Percentiles rank a stretch among this genome's conserved stretches.
phyloP scores from a whole-genome alignment of 2,113 vertebrate species.

The Chionomys nivalis region DNA sequence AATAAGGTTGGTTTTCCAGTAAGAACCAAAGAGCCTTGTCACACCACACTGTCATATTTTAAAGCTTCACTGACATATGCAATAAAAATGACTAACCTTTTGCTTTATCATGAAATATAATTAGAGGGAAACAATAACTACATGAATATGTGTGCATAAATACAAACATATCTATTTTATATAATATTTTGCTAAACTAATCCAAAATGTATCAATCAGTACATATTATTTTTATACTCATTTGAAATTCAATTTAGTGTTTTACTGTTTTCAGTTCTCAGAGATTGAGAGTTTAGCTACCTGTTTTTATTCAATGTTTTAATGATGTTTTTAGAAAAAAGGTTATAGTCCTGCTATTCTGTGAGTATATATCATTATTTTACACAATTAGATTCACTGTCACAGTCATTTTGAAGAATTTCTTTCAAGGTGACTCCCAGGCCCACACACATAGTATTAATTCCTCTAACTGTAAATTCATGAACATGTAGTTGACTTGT shows the following conservation, averaged over 20 bases:
- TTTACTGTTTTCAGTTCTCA: neutral
- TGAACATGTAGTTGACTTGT: neutral
- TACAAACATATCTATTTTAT: too few relatives aligned
- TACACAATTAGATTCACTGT: neutral
- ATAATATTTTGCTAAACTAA: too few relatives aligned
- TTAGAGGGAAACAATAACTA: neutral
- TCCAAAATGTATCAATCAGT: too few relatives aligned
- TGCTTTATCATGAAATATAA: neutral
- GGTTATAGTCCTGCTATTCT: neutral
- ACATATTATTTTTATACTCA: neutral
- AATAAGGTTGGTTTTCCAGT: too few relatives aligned
- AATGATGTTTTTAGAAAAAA: neutral
- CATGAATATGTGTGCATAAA: neutral
- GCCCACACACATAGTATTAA: neutral
- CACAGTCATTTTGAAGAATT: neutral
- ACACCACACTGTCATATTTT: neutral
- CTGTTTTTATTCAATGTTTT: constrained; percentile 14
- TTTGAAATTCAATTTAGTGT: neutral
- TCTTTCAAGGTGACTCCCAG: neutral
- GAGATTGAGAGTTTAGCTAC: neutral
- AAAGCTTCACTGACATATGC: neutral
- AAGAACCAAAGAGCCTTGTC: neutral
- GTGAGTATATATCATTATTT: constrained; percentile 31
- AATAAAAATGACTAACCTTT: neutral
- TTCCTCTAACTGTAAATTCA: neutral